phyloP scores from a whole-genome alignment of 2,113 vertebrate species.

The Perccottus glenii region DNA sequence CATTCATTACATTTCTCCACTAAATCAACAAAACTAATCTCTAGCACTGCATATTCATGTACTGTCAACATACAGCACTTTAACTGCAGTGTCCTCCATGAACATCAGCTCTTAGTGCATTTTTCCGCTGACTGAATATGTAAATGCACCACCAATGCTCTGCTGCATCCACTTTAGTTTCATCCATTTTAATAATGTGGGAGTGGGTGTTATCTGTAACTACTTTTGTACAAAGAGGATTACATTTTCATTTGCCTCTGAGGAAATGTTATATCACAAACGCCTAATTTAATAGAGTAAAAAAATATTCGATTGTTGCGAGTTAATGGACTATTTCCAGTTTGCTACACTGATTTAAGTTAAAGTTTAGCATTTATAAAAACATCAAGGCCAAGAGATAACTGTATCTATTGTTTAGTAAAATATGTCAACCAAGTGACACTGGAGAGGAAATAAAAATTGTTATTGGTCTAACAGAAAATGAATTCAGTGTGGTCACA shows the following conservation, averaged over 20 bases:
- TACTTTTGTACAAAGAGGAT: constrained; percentile 43
- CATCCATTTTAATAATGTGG: constrained; percentile 10
- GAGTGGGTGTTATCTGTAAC: constrained; percentile 23
- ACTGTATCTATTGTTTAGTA: too few relatives aligned
- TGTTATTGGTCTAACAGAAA: background rate
- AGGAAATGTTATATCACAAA: constrained; percentile 23
- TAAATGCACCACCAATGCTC: background rate
- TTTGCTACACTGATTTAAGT: too few relatives aligned
- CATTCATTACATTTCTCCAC: constrained; percentile 16
- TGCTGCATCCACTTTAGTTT: background rate
- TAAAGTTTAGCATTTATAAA: too few relatives aligned
- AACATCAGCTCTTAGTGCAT: constrained; percentile 11
- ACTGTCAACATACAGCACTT: background rate
- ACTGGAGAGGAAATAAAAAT: background rate
- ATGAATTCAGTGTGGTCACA: background rate
- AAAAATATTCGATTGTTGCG: too few relatives aligned
- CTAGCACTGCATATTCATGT: background rate
- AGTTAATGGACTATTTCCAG: too few relatives aligned
- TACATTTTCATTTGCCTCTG: constrained; percentile 7
- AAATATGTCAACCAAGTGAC: too few relatives aligned
- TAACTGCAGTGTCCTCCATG: background rate
- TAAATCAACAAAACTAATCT: constrained; percentile 12
- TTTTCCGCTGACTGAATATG: constrained; percentile 11
- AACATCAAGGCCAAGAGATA: too few relatives aligned
- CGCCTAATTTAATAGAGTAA: background rate